Evolutionary conservation across 1,140 invertebrate genomes (phyloP).

Genomic region (Drosophila ficusphila): DNA sequence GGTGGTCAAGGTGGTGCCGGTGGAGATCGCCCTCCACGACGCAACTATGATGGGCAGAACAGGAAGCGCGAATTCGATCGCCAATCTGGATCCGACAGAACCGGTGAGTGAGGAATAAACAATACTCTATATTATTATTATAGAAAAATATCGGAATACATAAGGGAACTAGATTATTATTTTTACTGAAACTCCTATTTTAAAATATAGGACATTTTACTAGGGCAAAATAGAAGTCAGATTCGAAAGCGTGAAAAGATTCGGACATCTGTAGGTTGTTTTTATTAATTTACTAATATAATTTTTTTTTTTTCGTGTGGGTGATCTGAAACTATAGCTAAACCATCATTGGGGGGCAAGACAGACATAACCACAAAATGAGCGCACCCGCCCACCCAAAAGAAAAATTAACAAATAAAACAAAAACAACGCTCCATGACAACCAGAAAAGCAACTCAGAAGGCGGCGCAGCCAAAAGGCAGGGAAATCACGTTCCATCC

Average conservation of each 20-base stretch:
- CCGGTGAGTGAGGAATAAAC: constrained; percentile 88
- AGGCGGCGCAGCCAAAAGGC: neutral
- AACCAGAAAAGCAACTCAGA: constrained; percentile 14
- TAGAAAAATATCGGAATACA: no score
- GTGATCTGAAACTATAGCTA: neutral
- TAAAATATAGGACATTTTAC: no score
- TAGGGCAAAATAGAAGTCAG: no score
- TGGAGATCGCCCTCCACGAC: constrained; percentile 81
- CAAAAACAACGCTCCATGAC: constrained; percentile 30
- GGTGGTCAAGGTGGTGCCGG: constrained; percentile 37
- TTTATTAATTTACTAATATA: no score
- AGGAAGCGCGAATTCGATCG: constrained; percentile 96
- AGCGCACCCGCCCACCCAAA: constrained; percentile 7
- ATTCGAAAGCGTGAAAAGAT: no score
- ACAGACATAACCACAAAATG: constrained; percentile 28
- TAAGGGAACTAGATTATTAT: no score
- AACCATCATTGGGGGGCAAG: neutral
- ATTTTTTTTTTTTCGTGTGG: neutral
- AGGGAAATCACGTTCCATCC: constrained; percentile 3
- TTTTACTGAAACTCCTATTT: no score
- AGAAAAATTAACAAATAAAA: constrained; percentile 8
- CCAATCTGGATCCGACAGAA: constrained; percentile 97
- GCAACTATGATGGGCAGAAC: constrained; percentile 88
- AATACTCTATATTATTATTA: no score
- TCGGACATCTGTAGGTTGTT: no score